Evolutionary conservation across 1,140 invertebrate species (phyloP).

Genomic region (Sitobion miscanthi): DNA sequence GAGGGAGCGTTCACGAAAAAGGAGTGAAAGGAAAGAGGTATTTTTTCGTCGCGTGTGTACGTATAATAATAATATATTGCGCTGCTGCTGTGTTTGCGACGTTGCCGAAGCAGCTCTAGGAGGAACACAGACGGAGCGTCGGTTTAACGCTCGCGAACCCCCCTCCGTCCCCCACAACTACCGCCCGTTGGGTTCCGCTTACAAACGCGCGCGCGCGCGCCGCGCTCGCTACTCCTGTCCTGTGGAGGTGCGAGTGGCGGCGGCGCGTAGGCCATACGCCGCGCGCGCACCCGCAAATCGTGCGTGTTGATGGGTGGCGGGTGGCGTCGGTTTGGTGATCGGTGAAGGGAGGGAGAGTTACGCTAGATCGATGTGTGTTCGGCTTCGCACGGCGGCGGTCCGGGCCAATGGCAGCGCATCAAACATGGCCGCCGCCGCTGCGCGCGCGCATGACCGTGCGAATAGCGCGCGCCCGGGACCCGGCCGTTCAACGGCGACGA

Average conservation of each 20-base stretch:
- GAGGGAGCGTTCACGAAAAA: slow-evolving; percentile 46
- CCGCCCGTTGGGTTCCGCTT: not conserved
- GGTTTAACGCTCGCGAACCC: not conserved
- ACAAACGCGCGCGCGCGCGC: not conserved
- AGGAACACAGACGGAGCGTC: not conserved
- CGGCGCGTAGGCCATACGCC: not conserved
- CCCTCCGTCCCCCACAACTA: not conserved
- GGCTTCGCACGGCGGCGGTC: not conserved
- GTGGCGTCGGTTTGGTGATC: not conserved
- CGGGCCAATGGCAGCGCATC: slow-evolving; percentile 47
- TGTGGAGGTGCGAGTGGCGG: not conserved
- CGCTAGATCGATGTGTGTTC: slow-evolving; percentile 40
- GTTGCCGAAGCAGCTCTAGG: not conserved
- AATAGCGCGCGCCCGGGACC: not conserved
- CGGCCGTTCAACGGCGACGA: not conserved
- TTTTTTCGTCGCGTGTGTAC: slow-evolving; percentile 1
- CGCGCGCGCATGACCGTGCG: slow-evolving; percentile 29
- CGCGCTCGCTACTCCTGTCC: not conserved
- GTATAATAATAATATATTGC: not conserved
- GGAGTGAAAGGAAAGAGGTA: slow-evolving; percentile 55
- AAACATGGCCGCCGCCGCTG: slow-evolving; percentile 42
- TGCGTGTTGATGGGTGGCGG: not conserved
- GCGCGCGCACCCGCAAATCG: not conserved
- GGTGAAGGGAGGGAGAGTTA: not conserved
- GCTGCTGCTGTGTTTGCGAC: not conserved